Evolutionary conservation across 2,113 vertebrate species (phyloP).

Genomic region (Laticauda laticaudata): DNA sequence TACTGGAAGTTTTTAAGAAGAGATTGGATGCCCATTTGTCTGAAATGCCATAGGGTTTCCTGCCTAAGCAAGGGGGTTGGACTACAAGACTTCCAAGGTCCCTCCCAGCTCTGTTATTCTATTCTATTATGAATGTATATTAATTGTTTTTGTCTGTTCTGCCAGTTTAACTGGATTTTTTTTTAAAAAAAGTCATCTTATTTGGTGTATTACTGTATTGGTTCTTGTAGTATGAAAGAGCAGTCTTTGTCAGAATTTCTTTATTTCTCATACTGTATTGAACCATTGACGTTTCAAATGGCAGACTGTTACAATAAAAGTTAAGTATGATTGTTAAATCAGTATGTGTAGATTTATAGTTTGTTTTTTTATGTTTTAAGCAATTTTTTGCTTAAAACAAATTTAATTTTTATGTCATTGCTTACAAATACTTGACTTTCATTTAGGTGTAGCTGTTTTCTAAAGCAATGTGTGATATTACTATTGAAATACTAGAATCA

Average conservation of each 20-base stretch:
- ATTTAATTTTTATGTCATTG: no score
- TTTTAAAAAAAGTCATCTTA: not conserved
- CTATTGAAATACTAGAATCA: not conserved
- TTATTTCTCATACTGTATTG: not conserved
- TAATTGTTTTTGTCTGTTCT: not conserved
- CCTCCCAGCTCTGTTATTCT: no score
- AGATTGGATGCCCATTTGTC: no score
- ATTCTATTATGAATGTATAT: not conserved
- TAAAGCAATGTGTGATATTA: not conserved
- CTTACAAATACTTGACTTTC: not conserved
- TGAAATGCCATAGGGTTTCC: no score
- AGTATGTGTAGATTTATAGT: not conserved
- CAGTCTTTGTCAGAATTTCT: not conserved
- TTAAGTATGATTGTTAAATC: not conserved
- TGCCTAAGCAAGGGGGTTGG: no score
- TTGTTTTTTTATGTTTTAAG: not conserved
- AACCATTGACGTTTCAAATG: not conserved
- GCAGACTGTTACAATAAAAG: not conserved
- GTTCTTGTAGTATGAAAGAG: not conserved
- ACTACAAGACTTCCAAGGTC: no score
- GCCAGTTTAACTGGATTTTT: not conserved
- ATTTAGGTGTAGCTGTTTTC: not conserved
- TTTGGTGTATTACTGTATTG: not conserved
- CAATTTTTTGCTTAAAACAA: no score
- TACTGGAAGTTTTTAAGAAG: no score